A percentile compares a stretch with the other conserved stretches of the same genome.
These are phyloP conservation scores for Peromyscus attwateri DNA, from an alignment of 2,797 vertebrate genomes.

Conservation along the genomic window DNA sequence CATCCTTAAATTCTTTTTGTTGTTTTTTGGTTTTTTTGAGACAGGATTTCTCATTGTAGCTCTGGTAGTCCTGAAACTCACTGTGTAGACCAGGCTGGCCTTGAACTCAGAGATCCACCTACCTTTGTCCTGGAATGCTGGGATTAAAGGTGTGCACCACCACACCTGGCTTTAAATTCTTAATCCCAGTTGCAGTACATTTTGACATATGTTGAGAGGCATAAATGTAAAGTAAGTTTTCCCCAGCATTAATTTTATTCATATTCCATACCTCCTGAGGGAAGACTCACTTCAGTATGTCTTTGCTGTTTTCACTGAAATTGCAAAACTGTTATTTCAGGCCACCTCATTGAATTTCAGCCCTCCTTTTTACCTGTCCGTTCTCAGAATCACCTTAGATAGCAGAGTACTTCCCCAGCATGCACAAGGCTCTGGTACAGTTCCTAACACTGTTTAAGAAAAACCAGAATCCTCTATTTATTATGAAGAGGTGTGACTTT, in stretches of 20 bases:
- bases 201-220: neutral
- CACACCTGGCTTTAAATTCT: neutral
- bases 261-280: neutral
- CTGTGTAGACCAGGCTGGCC: neutral
- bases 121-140: neutral
- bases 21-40: neutral
- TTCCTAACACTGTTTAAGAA: neutral
- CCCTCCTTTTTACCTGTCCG: neutral
- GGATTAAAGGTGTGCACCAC: neutral
- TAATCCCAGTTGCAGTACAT: constrained; percentile 31
- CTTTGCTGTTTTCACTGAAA: constrained; percentile 35
- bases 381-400: neutral
- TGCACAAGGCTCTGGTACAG: neutral
- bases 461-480: neutral
- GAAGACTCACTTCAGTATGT: neutral
- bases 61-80: neutral
- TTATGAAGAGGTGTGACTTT: neutral
- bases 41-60: neutral
- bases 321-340: neutral
- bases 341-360: neutral
- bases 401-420: neutral
- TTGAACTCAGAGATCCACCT: neutral
- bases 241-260: neutral
- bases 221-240: neutral
- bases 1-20: neutral